Percentiles rank a stretch among this genome's conserved stretches.
These are phyloP conservation scores for Seladonia tumulorum DNA, from an alignment of 2,888 invertebrate species.

Conservation along the genomic window DNA sequence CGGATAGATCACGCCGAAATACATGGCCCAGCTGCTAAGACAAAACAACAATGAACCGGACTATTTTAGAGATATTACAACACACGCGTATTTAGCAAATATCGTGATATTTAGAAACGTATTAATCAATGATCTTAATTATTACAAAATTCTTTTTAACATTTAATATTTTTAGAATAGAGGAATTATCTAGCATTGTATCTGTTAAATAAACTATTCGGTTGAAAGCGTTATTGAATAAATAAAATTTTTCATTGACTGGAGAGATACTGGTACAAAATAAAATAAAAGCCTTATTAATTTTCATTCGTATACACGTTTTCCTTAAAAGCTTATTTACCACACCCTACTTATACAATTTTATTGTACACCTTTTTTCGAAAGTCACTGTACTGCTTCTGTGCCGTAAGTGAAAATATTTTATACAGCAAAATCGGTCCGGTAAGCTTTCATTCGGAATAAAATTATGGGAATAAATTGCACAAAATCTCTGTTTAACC, in stretches of 20 bases:
- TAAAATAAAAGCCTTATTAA: no score
- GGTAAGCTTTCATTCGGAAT: background rate
- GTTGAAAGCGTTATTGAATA: no score
- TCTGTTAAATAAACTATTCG: no score
- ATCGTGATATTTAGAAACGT: background rate
- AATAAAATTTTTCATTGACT: no score
- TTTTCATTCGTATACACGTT: no score
- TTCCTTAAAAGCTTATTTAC: no score
- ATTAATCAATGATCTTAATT: background rate
- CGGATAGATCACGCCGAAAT: slow-evolving; percentile 29
- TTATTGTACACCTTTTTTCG: background rate
- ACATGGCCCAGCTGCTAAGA: background rate
- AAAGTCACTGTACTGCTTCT: background rate
- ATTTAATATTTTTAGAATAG: no score
- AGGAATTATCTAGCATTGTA: no score
- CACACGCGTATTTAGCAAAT: background rate
- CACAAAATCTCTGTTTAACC: background rate
- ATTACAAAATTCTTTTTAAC: no score
- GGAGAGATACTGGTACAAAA: no score
- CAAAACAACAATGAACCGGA: background rate
- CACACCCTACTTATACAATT: background rate
- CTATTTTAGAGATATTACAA: background rate
- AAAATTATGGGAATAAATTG: background rate
- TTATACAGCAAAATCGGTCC: background rate
- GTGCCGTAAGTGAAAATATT: background rate